A percentile compares a stretch with the other conserved stretches of the same genome.
Evolutionary conservation across 2,888 invertebrate species (phyloP).

Genomic region (Taenaris catops): DNA sequence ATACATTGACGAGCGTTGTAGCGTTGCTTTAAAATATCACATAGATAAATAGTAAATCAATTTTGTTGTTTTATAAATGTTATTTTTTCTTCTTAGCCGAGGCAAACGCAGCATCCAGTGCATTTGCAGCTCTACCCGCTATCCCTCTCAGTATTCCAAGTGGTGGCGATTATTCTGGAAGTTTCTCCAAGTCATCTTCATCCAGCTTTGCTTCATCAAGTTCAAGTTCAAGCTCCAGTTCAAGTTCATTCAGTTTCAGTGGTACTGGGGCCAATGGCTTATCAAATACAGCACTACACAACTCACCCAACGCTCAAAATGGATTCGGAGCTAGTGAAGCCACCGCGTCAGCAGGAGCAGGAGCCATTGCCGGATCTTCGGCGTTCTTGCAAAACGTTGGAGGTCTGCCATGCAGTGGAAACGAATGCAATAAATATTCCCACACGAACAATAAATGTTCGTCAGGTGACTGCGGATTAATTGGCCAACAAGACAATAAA

Average conservation of each 20-base stretch:
- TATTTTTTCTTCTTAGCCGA: conserved; percentile 26
- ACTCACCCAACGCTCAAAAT: conserved; percentile 15
- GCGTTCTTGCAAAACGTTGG: conserved; percentile 14
- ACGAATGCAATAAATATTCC: conserved; percentile 30
- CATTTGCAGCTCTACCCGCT: conserved; percentile 36
- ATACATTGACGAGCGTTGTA: too few relatives aligned
- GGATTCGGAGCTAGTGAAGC: conserved; percentile 26
- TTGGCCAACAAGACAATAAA: conserved; percentile 4
- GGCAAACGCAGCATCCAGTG: conserved; percentile 51
- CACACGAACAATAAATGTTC: conserved; percentile 5
- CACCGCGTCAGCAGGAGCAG: conserved; percentile 23
- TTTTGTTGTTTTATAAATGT: too few relatives aligned
- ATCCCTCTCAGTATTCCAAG: conserved; percentile 41
- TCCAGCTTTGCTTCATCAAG: conserved; percentile 63
- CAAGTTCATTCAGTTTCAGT: conserved; percentile 55
- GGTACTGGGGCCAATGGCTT: conserved; percentile 30
- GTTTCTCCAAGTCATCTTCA: conserved; percentile 61
- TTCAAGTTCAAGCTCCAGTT: conserved; percentile 61
- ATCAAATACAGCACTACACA: conserved; percentile 16
- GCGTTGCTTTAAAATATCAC: too few relatives aligned
- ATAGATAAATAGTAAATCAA: too few relatives aligned
- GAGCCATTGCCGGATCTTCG: conserved; percentile 23
- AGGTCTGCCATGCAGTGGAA: conserved; percentile 34
- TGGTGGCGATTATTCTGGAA: conserved; percentile 58
- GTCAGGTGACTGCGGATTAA: conserved; percentile 11